phyloP scores from a whole-genome alignment of 2,888 invertebrate genomes.

The Polietes domitor region DNA sequence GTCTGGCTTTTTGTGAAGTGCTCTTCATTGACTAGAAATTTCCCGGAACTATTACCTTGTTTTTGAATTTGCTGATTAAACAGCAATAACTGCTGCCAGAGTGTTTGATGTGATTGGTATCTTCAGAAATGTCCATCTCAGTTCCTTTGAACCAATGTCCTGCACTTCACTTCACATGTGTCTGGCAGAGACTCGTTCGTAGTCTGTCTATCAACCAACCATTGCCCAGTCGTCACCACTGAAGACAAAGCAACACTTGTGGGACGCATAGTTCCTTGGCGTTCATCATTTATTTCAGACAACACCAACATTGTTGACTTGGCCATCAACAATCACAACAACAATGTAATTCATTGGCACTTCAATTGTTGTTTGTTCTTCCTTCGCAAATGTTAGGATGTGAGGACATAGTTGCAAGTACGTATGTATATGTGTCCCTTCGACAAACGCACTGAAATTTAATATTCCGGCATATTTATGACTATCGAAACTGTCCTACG shows the following conservation, averaged over 20 bases:
- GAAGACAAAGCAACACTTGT: too few relatives aligned
- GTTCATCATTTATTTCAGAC: not conserved
- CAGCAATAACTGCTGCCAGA: too few relatives aligned
- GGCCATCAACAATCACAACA: not conserved
- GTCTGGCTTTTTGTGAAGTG: too few relatives aligned
- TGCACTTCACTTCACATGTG: not conserved
- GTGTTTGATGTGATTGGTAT: too few relatives aligned
- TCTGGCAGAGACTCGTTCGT: not conserved
- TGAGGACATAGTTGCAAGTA: not conserved
- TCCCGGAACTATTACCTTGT: too few relatives aligned
- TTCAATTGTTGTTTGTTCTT: constrained; percentile 14
- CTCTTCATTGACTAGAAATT: too few relatives aligned
- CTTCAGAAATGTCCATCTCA: not conserved
- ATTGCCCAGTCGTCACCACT: too few relatives aligned
- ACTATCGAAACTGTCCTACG: not conserved
- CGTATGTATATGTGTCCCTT: not conserved
- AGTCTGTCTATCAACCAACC: too few relatives aligned
- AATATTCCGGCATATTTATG: constrained; percentile 11
- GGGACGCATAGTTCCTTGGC: too few relatives aligned
- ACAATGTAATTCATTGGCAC: constrained; percentile 14
- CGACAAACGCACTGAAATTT: constrained; percentile 13
- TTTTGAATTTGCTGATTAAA: too few relatives aligned
- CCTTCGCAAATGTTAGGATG: constrained; percentile 18
- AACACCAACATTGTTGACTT: not conserved
- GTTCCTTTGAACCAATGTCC: not conserved